phyloP scores from a whole-genome alignment of 2,888 invertebrate species.

The Ochropleura plecta region DNA sequence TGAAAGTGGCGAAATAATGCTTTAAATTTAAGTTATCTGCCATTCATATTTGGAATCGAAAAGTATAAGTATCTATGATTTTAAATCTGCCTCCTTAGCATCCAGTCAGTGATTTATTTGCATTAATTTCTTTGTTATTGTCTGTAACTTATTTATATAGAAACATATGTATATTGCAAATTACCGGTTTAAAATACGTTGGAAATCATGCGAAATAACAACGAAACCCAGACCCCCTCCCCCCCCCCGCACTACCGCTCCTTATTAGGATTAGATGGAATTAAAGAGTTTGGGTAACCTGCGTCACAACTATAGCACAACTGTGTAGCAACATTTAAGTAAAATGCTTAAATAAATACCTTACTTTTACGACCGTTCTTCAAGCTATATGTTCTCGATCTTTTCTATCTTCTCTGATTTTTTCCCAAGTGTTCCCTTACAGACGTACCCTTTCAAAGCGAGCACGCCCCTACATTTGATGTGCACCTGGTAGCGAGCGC shows the following conservation, averaged over 20 bases:
- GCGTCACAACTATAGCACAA: not conserved
- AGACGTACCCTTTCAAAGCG: constrained; percentile 96
- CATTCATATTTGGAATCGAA: not conserved
- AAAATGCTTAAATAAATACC: constrained; percentile 61
- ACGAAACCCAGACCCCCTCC: not conserved
- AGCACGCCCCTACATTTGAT: constrained; percentile 97
- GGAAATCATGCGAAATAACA: not conserved
- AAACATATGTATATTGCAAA: not conserved
- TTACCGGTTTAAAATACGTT: not conserved
- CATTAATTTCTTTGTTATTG: not conserved
- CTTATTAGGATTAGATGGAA: not conserved
- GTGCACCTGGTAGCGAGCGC: constrained; percentile 96
- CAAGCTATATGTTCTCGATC: constrained; percentile 26
- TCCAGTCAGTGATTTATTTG: not conserved
- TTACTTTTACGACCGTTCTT: constrained; percentile 47
- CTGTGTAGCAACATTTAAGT: constrained; percentile 12
- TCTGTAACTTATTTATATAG: not conserved
- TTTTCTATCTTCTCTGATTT: constrained; percentile 54
- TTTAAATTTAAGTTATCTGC: not conserved
- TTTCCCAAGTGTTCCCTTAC: constrained; percentile 82
- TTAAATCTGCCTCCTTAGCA: not conserved
- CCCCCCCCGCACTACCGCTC: too few species aligned
- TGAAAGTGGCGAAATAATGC: not conserved
- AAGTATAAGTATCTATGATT: not conserved
- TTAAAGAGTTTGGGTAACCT: not conserved